phyloP scores from a whole-genome alignment of 2,797 vertebrate species.

The Falco concolor region DNA sequence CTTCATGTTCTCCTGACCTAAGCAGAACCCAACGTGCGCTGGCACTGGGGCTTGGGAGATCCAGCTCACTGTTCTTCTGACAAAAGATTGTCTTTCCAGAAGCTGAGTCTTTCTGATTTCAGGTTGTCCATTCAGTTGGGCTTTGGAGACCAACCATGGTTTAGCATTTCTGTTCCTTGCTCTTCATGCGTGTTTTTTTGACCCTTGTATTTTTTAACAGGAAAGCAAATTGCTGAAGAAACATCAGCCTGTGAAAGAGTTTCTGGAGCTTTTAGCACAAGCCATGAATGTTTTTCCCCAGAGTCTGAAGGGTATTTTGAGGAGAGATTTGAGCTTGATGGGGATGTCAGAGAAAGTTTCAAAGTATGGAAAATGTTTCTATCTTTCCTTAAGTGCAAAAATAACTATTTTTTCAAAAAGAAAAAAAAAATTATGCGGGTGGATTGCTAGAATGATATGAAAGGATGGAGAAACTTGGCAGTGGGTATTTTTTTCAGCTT shows the following conservation, averaged over 20 bases:
- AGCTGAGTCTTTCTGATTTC: background rate
- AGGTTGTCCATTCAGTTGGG: background rate
- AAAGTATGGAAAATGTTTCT: background rate
- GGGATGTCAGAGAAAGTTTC: background rate
- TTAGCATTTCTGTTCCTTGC: background rate
- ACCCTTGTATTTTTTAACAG: background rate
- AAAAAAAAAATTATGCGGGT: background rate
- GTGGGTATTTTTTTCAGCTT: background rate
- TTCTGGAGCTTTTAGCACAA: conserved; percentile 17
- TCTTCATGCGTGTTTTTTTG: background rate
- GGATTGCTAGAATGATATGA: background rate
- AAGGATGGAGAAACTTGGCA: background rate
- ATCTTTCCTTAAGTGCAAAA: background rate
- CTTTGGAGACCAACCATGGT: background rate
- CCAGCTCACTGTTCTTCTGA: background rate
- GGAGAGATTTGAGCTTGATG: background rate
- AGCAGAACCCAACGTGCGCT: accelerated
- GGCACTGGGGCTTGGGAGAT: background rate
- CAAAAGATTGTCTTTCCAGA: background rate
- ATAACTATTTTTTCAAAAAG: background rate
- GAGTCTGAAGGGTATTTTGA: background rate
- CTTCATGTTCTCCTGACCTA: background rate
- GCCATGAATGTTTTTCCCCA: background rate
- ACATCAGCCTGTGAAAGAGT: background rate
- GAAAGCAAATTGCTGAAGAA: background rate